Percentiles rank a stretch among this genome's conserved stretches.
phyloP scores from a whole-genome alignment of 2,797 vertebrate genomes.

The Taeniopygia guttata region DNA sequence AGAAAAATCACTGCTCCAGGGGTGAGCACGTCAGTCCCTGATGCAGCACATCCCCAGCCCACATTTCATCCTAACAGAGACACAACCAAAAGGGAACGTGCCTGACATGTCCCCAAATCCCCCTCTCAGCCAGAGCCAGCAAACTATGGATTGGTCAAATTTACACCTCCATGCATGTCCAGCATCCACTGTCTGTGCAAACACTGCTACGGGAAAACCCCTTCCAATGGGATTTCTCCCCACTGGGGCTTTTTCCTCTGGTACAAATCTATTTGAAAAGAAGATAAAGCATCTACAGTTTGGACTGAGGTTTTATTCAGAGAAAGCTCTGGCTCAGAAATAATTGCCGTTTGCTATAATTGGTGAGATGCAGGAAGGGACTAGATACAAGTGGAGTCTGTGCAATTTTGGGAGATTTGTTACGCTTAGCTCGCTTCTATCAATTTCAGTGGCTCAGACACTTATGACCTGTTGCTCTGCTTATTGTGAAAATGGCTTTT shows the following conservation, averaged over 20 bases:
- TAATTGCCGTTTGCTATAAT: conserved; percentile 74
- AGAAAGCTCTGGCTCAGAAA: conserved; percentile 69
- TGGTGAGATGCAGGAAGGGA: conserved; percentile 71
- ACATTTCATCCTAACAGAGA: not conserved
- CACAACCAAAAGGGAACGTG: rapidly evolving
- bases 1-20: not conserved
- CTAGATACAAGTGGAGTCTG: conserved; percentile 63
- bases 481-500: conserved; percentile 79
- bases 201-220: not conserved
- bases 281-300: conserved; percentile 51
- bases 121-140: not conserved
- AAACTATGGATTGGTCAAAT: not conserved
- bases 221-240: conserved; percentile 47
- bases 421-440: conserved; percentile 78
- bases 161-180: not conserved
- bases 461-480: conserved; percentile 78
- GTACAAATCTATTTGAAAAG: conserved; percentile 54
- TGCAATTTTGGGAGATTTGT: conserved; percentile 81
- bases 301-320: conserved; percentile 58
- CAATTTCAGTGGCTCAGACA: conserved; percentile 74
- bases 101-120: not conserved
- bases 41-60: not conserved
- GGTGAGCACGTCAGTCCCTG: rapidly evolving
- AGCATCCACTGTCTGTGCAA: not conserved
- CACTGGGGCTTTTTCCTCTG: not conserved